These are phyloP conservation scores for Drosophila rhopaloa DNA, from an alignment of 1,140 invertebrate genomes.

Conservation along the genomic window DNA sequence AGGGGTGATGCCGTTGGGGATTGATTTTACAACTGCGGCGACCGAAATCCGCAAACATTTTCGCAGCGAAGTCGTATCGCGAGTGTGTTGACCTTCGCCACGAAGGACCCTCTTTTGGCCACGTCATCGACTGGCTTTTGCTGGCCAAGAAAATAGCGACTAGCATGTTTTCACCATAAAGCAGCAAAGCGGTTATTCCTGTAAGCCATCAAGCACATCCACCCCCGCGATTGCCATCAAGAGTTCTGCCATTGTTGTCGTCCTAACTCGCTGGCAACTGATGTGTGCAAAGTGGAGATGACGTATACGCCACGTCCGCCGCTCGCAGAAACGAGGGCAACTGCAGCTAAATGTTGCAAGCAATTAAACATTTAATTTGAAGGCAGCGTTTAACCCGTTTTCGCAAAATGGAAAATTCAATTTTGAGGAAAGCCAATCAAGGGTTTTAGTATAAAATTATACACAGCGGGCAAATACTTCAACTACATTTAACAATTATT, in stretches of 20 bases:
- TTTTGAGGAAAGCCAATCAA: conserved; percentile 51
- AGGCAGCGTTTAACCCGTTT: conserved; percentile 37
- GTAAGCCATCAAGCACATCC: conserved; percentile 6
- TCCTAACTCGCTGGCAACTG: conserved; percentile 34
- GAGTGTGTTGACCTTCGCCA: conserved; percentile 52
- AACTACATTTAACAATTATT: no score
- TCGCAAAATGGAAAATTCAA: conserved; percentile 31
- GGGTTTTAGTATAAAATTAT: conserved; percentile 2
- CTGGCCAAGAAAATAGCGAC: conserved; percentile 36
- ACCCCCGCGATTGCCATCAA: conserved; percentile 29
- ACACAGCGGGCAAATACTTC: background rate
- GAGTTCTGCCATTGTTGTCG: conserved; percentile 46
- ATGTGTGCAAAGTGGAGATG: conserved; percentile 55
- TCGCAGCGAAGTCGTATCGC: conserved; percentile 1
- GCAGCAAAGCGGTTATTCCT: conserved; percentile 43
- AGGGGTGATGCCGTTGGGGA: conserved; percentile 16
- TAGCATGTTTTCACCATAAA: conserved; percentile 46
- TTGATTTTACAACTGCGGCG: conserved; percentile 55
- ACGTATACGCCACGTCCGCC: conserved; percentile 42
- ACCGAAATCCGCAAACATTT: conserved; percentile 20
- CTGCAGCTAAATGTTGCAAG: conserved; percentile 45
- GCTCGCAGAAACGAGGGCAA: background rate
- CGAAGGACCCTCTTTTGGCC: conserved; percentile 33
- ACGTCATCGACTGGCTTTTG: conserved; percentile 52
- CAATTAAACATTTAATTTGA: conserved; percentile 68